phyloP scores from a whole-genome alignment of 2,888 invertebrate species.

The Mystacides longicornis region DNA sequence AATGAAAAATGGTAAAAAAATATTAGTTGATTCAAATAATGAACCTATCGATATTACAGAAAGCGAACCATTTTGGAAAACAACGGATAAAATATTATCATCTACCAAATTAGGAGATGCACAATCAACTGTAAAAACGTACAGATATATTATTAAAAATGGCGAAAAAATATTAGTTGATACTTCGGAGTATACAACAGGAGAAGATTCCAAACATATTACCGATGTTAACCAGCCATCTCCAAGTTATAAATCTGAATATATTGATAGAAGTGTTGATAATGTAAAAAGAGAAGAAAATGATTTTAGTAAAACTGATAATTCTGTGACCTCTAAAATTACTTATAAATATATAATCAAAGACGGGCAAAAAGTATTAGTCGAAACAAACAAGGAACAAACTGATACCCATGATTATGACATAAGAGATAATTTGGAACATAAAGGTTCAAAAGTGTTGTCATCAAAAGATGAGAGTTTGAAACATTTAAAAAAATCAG shows the following conservation, averaged over 20 bases:
- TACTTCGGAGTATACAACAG: background rate
- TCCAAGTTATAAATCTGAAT: no score
- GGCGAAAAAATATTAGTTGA: background rate
- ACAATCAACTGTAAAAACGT: background rate
- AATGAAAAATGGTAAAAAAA: constrained; percentile 16
- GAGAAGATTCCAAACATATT: background rate
- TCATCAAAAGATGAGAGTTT: background rate
- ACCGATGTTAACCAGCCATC: no score
- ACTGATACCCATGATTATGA: background rate
- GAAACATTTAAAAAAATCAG: no score
- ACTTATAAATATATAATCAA: background rate
- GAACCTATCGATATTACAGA: background rate
- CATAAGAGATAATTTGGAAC: background rate
- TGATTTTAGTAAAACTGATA: background rate
- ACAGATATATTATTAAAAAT: background rate
- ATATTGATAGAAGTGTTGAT: no score
- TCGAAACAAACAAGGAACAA: background rate
- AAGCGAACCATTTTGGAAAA: background rate
- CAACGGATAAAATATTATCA: no score
- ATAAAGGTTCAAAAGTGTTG: background rate
- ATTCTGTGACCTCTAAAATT: background rate
- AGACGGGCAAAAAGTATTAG: background rate
- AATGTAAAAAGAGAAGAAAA: no score
- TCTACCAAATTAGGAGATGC: no score
- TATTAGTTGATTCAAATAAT: constrained; percentile 8